Evolutionary conservation across 2,888 invertebrate genomes (phyloP), one percentile per base, ranked within the genome.

Genomic region (Zygothrica quintamaculata): DNA sequence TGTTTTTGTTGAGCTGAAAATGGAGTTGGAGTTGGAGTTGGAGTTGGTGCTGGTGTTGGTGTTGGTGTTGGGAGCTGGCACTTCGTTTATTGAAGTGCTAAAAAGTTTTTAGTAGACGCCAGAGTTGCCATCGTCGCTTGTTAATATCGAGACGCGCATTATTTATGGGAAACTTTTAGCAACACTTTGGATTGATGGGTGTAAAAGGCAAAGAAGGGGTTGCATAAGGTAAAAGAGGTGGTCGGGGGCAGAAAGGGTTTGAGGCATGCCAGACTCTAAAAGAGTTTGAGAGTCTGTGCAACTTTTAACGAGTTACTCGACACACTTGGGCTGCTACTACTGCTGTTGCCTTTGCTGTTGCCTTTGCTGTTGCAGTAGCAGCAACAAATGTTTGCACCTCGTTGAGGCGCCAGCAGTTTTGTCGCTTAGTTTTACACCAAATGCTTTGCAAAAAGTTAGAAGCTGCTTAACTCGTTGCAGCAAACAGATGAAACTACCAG

Each of bases 71-170:
- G 22, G 22, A 39, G 16, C 6, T 58, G 68, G 50, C 77, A 77
- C 80, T 80, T 77, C 66, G 80, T 72, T 79, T 75, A 84, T 82
- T 65, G 78, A 65, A 84, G 80, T 67, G 55, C 59, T 44, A 73
- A 56, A 52, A 73, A 65, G 53, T n/a, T 84, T 79, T 77, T 59
- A 68, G 73, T 65, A 22, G 18, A 22, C 52, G 57, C 52, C 69
- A 22, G 18, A 2, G 34, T 53, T 62, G 39, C 15, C 39, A 50
- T 44, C 67, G 56, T 31, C 46, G 67, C 80, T 84, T 80, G 80
- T 84, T 80, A 80, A 80, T 80, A 80, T 81, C 65, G 84, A 84
- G 81, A 66, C 66, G 66, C 70, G 76, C 76, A 80, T 84, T 80
- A 80, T 80, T 80, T 84, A 80, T 80, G 74, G 74, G 67, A 68